Evolutionary conservation across 1,140 invertebrate genomes (phyloP).

Genomic region (Drosophila hydei): DNA sequence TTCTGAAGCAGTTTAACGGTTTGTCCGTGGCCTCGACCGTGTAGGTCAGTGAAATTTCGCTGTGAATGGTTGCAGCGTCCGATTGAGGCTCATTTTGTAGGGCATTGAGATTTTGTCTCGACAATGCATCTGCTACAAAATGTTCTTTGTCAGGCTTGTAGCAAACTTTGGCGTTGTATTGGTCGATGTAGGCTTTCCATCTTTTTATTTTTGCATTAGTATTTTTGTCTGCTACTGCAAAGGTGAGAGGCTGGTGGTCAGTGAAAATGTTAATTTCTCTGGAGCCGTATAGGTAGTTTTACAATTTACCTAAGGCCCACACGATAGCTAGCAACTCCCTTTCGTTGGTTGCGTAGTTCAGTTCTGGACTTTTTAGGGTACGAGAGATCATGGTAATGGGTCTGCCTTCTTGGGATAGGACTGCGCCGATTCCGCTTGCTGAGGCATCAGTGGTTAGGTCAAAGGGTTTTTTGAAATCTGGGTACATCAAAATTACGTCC

Average conservation of each 20-base stretch:
- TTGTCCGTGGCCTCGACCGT: too few species aligned
- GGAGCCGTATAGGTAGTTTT: constrained; percentile 60
- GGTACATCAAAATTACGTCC: too few species aligned
- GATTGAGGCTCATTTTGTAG: background rate
- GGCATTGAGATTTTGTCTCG: constrained; percentile 21
- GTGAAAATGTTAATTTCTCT: constrained; percentile 32
- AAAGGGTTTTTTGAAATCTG: too few species aligned
- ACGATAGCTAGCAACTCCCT: constrained; percentile 6
- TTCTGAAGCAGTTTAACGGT: too few species aligned
- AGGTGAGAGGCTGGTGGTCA: constrained; percentile 61
- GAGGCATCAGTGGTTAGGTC: too few species aligned
- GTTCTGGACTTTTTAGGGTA: constrained; percentile 64
- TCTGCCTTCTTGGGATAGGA: background rate
- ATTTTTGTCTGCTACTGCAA: constrained; percentile 84
- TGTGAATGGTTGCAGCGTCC: too few species aligned
- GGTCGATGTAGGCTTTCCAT: constrained; percentile 85
- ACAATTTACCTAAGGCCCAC: constrained; percentile 10
- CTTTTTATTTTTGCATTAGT: constrained; percentile 83
- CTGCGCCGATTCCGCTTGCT: too few species aligned
- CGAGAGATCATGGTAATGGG: constrained; percentile 44
- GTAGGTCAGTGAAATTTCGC: background rate
- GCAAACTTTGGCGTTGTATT: constrained; percentile 68
- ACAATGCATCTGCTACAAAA: constrained; percentile 64
- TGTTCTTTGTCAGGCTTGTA: constrained; percentile 54
- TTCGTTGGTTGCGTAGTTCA: constrained; percentile 83